phyloP scores from a whole-genome alignment of 2,113 vertebrate species.

The Hystrix cristata region DNA sequence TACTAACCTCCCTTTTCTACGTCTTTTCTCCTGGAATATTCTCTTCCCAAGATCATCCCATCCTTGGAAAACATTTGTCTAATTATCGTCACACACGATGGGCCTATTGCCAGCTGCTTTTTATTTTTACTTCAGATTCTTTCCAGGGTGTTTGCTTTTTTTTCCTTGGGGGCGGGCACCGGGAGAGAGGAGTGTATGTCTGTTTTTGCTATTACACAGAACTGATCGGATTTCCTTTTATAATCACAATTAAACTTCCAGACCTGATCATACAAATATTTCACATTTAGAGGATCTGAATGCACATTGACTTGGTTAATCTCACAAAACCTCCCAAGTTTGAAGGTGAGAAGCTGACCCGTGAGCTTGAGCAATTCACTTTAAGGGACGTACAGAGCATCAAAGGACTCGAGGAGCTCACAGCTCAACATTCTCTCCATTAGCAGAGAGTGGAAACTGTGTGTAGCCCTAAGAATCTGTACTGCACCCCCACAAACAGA shows the following conservation, averaged over 20 bases:
- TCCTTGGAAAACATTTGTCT: conserved; percentile 79
- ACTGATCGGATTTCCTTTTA: conserved; percentile 82
- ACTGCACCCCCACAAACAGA: neutral
- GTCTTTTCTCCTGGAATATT: neutral
- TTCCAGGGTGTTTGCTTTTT: conserved; percentile 81
- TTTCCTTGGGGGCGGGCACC: conserved; percentile 1
- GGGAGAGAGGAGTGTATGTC: conserved; percentile 68
- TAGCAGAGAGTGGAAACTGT: neutral
- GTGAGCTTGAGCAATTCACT: neutral
- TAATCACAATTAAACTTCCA: conserved; percentile 82
- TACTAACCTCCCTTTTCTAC: neutral
- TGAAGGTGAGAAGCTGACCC: conserved; percentile 49
- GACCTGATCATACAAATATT: conserved; percentile 49
- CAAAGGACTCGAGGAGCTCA: neutral
- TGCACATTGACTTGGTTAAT: neutral
- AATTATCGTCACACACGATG: conserved; percentile 82
- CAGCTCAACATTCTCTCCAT: neutral
- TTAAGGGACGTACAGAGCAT: neutral
- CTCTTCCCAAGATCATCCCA: conserved; percentile 72
- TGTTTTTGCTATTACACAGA: conserved; percentile 83
- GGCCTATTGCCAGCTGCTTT: conserved; percentile 83
- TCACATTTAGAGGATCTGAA: conserved; percentile 36
- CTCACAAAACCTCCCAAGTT: conserved; percentile 54
- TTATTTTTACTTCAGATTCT: conserved; percentile 83
- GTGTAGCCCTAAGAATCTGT: neutral